Evolutionary conservation across 1,140 invertebrate species (phyloP).

Genomic region (Lepidostoma basale): DNA sequence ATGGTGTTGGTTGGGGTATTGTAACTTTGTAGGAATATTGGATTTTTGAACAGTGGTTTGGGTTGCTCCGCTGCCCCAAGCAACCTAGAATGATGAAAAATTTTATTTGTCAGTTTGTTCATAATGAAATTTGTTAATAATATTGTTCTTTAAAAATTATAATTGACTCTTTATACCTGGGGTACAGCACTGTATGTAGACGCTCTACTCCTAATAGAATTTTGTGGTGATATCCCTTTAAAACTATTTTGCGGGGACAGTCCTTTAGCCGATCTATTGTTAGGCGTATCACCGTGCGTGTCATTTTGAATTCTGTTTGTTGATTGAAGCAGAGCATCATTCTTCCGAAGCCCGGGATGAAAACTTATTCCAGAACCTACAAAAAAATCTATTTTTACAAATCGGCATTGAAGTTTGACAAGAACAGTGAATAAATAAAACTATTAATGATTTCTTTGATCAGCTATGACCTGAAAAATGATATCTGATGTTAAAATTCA

Average conservation of each 20-base stretch:
- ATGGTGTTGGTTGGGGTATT: constrained; percentile 38
- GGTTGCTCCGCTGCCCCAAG: constrained; percentile 49
- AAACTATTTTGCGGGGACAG: constrained; percentile 49
- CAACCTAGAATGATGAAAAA: constrained; percentile 50
- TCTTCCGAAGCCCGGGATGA: constrained; percentile 58
- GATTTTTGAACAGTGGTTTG: constrained; percentile 30
- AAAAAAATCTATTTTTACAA: no score
- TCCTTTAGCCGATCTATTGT: constrained; percentile 51
- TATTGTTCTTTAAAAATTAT: background rate
- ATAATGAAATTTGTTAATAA: background rate
- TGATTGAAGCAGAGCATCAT: constrained; percentile 62
- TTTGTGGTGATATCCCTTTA: constrained; percentile 42
- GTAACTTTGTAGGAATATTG: constrained; percentile 38
- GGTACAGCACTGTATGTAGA: constrained; percentile 50
- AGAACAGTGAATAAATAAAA: no score
- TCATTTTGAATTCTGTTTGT: constrained; percentile 70
- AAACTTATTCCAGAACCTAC: constrained; percentile 50
- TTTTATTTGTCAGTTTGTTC: background rate
- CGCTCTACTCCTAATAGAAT: constrained; percentile 47
- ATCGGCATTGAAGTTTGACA: no score
- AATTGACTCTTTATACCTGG: constrained; percentile 34
- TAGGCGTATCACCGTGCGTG: constrained; percentile 65
- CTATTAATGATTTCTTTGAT: no score
- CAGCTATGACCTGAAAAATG: no score
- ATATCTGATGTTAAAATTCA: no score